These are phyloP conservation scores for Probosciger aterrimus DNA, from an alignment of 2,113 vertebrate species.

Conservation along the genomic window DNA sequence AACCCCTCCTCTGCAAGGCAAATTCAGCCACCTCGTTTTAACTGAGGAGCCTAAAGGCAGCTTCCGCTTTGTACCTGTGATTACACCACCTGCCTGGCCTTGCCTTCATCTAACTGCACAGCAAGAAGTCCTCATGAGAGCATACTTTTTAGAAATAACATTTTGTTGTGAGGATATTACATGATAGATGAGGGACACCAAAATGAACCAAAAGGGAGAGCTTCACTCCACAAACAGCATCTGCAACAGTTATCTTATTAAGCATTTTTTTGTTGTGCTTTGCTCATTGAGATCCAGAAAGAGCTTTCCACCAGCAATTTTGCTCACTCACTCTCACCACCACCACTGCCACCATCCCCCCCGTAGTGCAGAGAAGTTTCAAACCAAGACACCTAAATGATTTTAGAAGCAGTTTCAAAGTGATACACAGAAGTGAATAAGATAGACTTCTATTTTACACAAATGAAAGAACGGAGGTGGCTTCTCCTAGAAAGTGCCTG, in stretches of 20 bases:
- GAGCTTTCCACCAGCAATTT: background rate
- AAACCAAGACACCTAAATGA: background rate
- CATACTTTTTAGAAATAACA: background rate
- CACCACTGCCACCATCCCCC: background rate
- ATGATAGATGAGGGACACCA: background rate
- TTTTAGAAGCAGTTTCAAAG: background rate
- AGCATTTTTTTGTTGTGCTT: background rate
- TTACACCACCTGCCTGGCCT: background rate
- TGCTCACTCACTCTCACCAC: rapidly evolving
- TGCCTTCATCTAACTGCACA: background rate
- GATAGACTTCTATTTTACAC: background rate
- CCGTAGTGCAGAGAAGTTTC: rapidly evolving
- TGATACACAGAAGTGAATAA: background rate
- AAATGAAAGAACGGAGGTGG: background rate
- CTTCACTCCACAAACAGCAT: background rate
- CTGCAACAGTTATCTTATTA: background rate
- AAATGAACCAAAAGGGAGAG: background rate
- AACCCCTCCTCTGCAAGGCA: background rate
- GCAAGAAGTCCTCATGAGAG: background rate
- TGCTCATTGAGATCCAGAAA: background rate
- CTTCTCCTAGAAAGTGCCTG: background rate
- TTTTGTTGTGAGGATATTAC: background rate
- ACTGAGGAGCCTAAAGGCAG: background rate
- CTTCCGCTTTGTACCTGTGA: background rate
- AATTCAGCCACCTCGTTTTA: background rate